A percentile compares a stretch with the other conserved stretches of the same genome.
phyloP scores from a whole-genome alignment of 2,888 invertebrate species.

The Trissolcus japonicus region DNA sequence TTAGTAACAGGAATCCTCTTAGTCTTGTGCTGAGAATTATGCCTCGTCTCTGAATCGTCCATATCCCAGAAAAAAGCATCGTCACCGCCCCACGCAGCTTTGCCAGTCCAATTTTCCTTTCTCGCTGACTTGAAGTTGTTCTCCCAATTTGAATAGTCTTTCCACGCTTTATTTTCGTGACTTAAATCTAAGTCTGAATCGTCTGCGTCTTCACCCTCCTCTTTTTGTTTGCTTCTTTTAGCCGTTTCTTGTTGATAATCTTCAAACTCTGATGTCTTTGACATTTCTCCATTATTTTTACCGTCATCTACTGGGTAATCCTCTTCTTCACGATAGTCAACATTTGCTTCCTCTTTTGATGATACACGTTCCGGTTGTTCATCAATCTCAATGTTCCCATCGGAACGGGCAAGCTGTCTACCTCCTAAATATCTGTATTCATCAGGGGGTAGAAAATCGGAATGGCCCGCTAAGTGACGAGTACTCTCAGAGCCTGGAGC shows the following conservation, averaged over 20 bases:
- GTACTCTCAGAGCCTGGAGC: constrained; percentile 62
- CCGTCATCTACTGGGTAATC: no score
- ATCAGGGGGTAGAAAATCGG: no score
- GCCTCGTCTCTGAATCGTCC: constrained; percentile 28
- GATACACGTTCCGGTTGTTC: no score
- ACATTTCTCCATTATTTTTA: no score
- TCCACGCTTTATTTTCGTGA: constrained; percentile 76
- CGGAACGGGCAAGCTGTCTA: no score
- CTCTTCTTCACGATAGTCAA: no score
- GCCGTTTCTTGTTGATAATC: no score
- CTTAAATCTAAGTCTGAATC: constrained; percentile 59
- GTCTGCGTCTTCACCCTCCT: constrained; percentile 62
- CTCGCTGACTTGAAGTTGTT: constrained; percentile 25
- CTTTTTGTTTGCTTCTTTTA: background rate
- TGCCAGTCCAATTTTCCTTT: constrained; percentile 11
- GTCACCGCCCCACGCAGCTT: constrained; percentile 34
- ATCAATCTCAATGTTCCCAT: no score
- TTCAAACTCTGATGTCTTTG: no score
- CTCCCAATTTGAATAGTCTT: constrained; percentile 52
- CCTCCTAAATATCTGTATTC: no score
- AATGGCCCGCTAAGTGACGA: constrained; percentile 1
- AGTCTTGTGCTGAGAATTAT: background rate
- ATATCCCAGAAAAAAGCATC: constrained; percentile 53
- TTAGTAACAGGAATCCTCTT: constrained; percentile 9
- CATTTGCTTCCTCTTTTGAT: no score